Conservation (phyloP, 2,113 vertebrate genomes). For the Uropsilus gracilis region DNA sequence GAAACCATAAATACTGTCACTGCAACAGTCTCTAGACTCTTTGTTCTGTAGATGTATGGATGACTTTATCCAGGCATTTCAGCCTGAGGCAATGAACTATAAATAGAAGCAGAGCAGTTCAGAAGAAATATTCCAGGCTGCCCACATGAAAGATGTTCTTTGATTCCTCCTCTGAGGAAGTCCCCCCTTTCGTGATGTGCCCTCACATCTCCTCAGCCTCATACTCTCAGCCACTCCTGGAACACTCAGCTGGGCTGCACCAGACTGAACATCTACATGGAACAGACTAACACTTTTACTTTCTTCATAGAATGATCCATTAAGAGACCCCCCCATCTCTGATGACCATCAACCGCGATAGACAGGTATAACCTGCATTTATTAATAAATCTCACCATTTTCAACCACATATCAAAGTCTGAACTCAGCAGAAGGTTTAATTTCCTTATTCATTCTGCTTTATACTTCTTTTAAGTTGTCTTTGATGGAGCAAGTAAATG, state of each 20-base stretch:
- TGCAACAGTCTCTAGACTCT: background rate
- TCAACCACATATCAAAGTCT: background rate
- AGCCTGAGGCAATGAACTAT: conserved; percentile 22
- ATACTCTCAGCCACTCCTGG: background rate
- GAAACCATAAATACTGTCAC: background rate
- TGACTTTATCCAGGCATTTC: background rate
- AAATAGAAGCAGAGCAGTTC: background rate
- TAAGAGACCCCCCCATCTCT: background rate
- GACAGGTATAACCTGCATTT: background rate
- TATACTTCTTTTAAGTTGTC: conserved; percentile 4
- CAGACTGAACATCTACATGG: background rate
- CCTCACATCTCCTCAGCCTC: background rate
- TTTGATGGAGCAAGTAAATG: background rate
- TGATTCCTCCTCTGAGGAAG: background rate
- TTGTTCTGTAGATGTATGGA: background rate
- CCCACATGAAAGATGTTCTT: background rate
- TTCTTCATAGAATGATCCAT: background rate
- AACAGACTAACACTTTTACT: background rate
- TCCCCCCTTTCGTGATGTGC: background rate
- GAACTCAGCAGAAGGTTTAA: too few species aligned
- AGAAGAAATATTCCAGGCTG: background rate
- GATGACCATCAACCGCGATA: background rate
- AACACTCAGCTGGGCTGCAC: background rate
- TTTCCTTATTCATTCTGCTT: background rate
- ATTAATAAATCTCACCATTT: background rate